A percentile compares a stretch with the other conserved stretches of the same genome.
Evolutionary conservation across 2,888 invertebrate genomes (phyloP).

Genomic region (Nipponacmea schrenckii): DNA sequence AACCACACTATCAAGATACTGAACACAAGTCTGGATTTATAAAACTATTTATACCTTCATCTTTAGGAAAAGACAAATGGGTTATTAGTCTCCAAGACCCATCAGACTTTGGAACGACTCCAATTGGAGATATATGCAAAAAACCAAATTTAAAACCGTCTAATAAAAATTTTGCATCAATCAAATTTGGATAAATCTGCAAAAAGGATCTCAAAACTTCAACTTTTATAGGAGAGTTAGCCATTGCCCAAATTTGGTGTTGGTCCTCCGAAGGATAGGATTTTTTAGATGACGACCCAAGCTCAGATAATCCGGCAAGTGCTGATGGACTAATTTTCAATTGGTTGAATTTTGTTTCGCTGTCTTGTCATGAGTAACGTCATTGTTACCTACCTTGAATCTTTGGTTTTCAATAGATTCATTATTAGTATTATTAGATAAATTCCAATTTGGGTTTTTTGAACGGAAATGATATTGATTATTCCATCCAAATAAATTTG

Average conservation of each 20-base stretch:
- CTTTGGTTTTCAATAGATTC: too few relatives aligned
- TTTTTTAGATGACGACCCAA: too few relatives aligned
- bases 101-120: background rate
- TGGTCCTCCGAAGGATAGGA: too few relatives aligned
- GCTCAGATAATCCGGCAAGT: too few relatives aligned
- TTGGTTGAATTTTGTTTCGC: too few relatives aligned
- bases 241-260: background rate
- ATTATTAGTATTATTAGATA: too few relatives aligned
- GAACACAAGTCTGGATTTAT: background rate
- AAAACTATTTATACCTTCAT: background rate
- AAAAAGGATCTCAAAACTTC: background rate
- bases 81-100: background rate
- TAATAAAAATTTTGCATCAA: background rate
- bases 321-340: too few relatives aligned
- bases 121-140: background rate
- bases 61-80: background rate
- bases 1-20: background rate
- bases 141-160: background rate
- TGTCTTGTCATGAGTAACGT: too few relatives aligned
- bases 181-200: background rate
- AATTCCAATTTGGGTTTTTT: too few relatives aligned
- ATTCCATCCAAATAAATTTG: too few relatives aligned
- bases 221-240: background rate
- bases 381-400: background rate
- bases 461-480: too few relatives aligned